Conservation (phyloP, 2,797 vertebrate species). For the Tenualosa ilisha region DNA sequence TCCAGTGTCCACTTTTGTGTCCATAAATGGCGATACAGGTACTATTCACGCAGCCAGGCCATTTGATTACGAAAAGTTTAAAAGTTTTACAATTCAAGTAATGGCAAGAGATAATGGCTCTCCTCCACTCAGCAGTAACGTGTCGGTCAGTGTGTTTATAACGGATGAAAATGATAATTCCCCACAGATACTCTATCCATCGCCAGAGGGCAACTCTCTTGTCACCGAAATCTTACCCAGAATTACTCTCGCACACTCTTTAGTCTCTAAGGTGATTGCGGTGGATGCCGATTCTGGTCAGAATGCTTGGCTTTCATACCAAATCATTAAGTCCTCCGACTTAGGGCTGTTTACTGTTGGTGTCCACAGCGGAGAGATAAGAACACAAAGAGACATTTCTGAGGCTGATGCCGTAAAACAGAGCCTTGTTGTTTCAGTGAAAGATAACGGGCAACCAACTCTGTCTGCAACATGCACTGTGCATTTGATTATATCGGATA, state of each 20-base stretch:
- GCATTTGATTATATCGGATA: slow-evolving; percentile 53
- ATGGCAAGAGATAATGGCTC: slow-evolving; percentile 64
- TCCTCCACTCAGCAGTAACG: slow-evolving; percentile 57
- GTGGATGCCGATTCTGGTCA: slow-evolving; percentile 69
- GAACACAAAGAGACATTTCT: slow-evolving; percentile 73
- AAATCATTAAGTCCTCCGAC: slow-evolving; percentile 73
- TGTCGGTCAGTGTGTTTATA: slow-evolving; percentile 50
- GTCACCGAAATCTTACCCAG: slow-evolving; percentile 58
- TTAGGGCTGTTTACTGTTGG: slow-evolving; percentile 79
- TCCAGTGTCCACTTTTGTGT: slow-evolving; percentile 59
- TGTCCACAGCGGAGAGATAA: slow-evolving; percentile 63
- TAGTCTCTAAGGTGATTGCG: slow-evolving; percentile 68
- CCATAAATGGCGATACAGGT: slow-evolving; percentile 64
- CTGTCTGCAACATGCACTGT: slow-evolving; percentile 50
- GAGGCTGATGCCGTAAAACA: slow-evolving; percentile 77
- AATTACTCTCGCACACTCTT: slow-evolving; percentile 54
- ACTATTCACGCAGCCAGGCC: slow-evolving; percentile 61
- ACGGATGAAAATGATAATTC: slow-evolving; percentile 33
- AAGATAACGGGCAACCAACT: slow-evolving; percentile 47
- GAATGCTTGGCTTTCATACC: slow-evolving; percentile 59
- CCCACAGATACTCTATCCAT: slow-evolving; percentile 44
- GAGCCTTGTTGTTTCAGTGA: slow-evolving; percentile 61
- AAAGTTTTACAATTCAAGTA: slow-evolving; percentile 63
- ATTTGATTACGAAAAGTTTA: slow-evolving; percentile 70
- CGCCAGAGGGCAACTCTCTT: slow-evolving; percentile 48